These are phyloP conservation scores for Rhopalosiphum nymphaeae DNA, from an alignment of 2,888 invertebrate species.

Conservation along the genomic window DNA sequence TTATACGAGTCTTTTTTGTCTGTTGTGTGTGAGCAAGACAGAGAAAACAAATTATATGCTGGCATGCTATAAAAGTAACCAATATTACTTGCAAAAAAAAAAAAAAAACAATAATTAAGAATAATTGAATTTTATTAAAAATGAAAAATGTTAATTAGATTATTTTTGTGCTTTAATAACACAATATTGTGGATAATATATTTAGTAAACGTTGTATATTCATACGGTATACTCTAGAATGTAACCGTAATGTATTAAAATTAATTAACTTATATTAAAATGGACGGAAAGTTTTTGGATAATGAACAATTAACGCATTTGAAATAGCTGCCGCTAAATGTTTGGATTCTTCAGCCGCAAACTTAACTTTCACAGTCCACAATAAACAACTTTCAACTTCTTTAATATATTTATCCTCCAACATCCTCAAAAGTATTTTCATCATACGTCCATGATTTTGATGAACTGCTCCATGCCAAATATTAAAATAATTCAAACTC, in stretches of 20 bases:
- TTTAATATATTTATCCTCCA: conserved; percentile 84
- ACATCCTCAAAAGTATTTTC: conserved; percentile 81
- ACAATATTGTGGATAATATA: conserved; percentile 16
- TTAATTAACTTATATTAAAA: conserved; percentile 21
- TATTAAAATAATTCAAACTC: conserved; percentile 75
- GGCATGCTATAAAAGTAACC: neutral
- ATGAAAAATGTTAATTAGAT: conserved; percentile 33
- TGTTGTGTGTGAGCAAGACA: too few species aligned
- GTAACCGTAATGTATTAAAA: neutral
- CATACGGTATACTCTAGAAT: neutral
- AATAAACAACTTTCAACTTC: conserved; percentile 80
- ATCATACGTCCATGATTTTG: conserved; percentile 86
- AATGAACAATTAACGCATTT: conserved; percentile 56
- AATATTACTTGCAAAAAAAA: neutral
- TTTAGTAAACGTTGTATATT: neutral
- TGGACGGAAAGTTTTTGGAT: conserved; percentile 59
- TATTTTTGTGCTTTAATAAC: neutral
- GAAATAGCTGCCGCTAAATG: conserved; percentile 45
- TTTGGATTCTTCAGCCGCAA: conserved; percentile 19
- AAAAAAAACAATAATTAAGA: conserved; percentile 10
- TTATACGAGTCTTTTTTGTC: too few species aligned
- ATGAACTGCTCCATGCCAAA: conserved; percentile 86
- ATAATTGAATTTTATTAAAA: conserved; percentile 50
- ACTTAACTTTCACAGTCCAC: conserved; percentile 70
- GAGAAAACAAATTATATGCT: too few species aligned